These are phyloP conservation scores for Zaprionus africanus DNA, from an alignment of 1,140 invertebrate genomes.

Conservation along the genomic window DNA sequence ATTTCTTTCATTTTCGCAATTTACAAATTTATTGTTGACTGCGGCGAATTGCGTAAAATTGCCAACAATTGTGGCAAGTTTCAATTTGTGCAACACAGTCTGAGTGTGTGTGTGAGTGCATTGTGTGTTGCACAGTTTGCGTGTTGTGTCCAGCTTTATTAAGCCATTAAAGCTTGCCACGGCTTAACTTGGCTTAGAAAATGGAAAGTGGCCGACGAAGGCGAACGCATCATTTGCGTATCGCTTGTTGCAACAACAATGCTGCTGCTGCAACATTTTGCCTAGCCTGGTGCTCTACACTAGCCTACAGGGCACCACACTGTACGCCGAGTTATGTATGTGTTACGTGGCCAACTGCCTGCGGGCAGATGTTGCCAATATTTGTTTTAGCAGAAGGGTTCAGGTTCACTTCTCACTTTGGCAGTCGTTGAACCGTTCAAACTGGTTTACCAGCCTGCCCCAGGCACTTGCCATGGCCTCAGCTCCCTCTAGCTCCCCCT, in stretches of 20 bases:
- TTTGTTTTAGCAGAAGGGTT: constrained; percentile 46
- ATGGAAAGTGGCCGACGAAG: constrained; percentile 34
- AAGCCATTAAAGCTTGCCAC: constrained; percentile 54
- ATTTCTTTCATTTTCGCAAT: constrained; percentile 71
- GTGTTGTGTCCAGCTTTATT: constrained; percentile 43
- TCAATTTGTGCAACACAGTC: constrained; percentile 60
- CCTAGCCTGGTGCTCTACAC: constrained; percentile 3
- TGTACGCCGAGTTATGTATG: neutral
- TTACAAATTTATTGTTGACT: constrained; percentile 80
- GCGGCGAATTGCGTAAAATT: constrained; percentile 81
- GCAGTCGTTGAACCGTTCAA: constrained; percentile 67
- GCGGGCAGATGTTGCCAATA: constrained; percentile 63
- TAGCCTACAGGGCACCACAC: constrained; percentile 6
- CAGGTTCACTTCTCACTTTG: constrained; percentile 61
- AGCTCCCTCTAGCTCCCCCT: neutral
- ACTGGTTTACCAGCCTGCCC: constrained; percentile 46
- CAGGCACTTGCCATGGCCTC: constrained; percentile 19
- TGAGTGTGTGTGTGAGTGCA: neutral
- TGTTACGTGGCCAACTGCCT: constrained; percentile 31
- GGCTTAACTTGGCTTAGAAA: constrained; percentile 12
- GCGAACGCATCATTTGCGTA: constrained; percentile 24
- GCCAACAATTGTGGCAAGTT: constrained; percentile 74
- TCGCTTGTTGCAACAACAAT: constrained; percentile 18
- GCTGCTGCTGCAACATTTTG: constrained; percentile 42
- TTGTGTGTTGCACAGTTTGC: constrained; percentile 11